Evolutionary conservation across 2,113 vertebrate species (phyloP).

Genomic region (Glaucidium brasilianum): DNA sequence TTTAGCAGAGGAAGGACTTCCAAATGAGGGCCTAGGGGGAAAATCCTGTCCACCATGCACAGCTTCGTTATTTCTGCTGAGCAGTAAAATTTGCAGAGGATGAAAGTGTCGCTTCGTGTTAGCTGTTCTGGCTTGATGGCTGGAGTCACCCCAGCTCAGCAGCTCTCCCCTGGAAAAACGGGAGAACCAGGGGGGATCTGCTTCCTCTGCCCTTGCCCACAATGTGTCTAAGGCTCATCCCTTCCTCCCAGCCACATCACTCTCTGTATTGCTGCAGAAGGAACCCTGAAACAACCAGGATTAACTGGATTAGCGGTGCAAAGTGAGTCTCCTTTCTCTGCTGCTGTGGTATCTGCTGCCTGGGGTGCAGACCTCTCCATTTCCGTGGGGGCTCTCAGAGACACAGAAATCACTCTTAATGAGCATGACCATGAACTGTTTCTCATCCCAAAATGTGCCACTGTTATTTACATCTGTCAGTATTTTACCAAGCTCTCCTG

Average conservation of each 20-base stretch:
- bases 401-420: constrained; percentile 35
- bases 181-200: background rate
- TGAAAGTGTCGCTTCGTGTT: background rate
- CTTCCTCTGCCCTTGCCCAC: constrained; percentile 1
- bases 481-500: background rate
- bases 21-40: background rate
- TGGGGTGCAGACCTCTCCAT: constrained; percentile 19
- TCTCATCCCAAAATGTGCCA: constrained; percentile 41
- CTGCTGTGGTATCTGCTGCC: background rate
- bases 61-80: background rate
- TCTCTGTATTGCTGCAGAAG: background rate
- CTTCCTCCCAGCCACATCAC: background rate
- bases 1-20: background rate
- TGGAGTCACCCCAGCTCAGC: background rate
- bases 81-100: constrained; percentile 1
- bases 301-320: constrained; percentile 29
- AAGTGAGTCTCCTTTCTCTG: background rate
- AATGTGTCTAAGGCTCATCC: background rate
- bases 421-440: constrained; percentile 21
- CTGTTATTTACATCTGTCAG: constrained; percentile 54
- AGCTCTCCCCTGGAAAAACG: background rate
- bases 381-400: constrained; percentile 1
- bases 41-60: background rate
- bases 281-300: background rate
- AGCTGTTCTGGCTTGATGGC: background rate